A percentile compares a stretch with the other conserved stretches of the same genome.
These are phyloP conservation scores for Agrypnia vestita DNA, from an alignment of 1,140 invertebrate species.

Conservation along the genomic window DNA sequence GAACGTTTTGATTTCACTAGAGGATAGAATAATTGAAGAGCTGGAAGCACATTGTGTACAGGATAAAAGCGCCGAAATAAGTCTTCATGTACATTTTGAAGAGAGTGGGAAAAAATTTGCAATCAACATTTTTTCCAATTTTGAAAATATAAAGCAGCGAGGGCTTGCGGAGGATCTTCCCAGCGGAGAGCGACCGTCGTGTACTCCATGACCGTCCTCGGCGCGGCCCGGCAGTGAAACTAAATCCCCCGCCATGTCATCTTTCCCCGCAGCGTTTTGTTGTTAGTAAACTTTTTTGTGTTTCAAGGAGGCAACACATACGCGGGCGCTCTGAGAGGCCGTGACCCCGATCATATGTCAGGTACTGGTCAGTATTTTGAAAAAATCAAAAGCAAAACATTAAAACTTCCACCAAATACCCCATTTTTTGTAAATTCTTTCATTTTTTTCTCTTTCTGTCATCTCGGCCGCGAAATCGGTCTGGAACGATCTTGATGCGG, in stretches of 20 bases:
- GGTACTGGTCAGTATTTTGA: constrained; percentile 74
- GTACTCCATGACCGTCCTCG: neutral
- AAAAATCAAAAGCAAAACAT: constrained; percentile 56
- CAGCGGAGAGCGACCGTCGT: neutral
- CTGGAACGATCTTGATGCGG: neutral
- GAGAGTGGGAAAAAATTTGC: neutral
- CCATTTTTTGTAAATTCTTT: constrained; percentile 33
- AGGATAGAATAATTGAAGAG: too few species aligned
- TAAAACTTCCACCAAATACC: constrained; percentile 43
- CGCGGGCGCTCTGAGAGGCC: constrained; percentile 84
- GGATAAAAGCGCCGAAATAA: too few species aligned
- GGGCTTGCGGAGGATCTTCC: neutral
- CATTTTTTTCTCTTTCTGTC: constrained; percentile 24
- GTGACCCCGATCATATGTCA: constrained; percentile 81
- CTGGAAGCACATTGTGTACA: too few species aligned
- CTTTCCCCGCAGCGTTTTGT: constrained; percentile 41
- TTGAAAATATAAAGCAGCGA: constrained; percentile 17
- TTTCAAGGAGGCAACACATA: constrained; percentile 76
- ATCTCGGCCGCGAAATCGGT: constrained; percentile 8
- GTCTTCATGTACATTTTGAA: constrained; percentile 5
- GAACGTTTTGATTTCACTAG: too few species aligned
- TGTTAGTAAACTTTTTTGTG: constrained; percentile 60
- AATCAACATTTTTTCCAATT: constrained; percentile 10
- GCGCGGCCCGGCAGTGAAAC: neutral
- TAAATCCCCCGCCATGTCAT: constrained; percentile 10